Percentiles rank a stretch among this genome's conserved stretches.
These are phyloP conservation scores for Heliangelus exortis DNA, from an alignment of 2,797 vertebrate genomes.

Conservation along the genomic window DNA sequence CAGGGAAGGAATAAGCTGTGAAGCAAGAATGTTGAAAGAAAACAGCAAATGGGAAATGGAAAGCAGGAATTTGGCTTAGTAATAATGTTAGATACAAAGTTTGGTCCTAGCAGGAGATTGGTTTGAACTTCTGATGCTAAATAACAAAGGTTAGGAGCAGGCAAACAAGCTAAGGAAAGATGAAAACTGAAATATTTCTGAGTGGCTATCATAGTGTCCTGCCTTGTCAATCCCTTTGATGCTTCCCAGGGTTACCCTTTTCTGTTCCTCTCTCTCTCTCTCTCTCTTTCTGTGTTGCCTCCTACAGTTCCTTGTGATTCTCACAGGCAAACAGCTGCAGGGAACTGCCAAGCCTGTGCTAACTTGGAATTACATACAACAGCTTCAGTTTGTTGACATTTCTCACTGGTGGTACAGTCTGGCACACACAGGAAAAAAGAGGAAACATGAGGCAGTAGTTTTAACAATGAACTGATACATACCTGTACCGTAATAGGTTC, in stretches of 20 bases:
- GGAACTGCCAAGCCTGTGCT: background rate
- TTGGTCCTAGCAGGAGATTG: background rate
- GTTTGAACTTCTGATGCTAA: background rate
- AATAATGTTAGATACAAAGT: background rate
- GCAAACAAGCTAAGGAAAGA: background rate
- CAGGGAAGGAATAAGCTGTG: background rate
- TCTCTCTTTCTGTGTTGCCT: fast-evolving
- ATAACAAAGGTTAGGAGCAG: background rate
- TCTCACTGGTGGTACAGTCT: background rate
- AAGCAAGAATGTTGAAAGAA: background rate
- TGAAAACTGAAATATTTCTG: background rate
- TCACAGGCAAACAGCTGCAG: background rate
- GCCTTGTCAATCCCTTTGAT: background rate
- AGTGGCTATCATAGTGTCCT: background rate
- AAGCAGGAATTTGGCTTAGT: background rate
- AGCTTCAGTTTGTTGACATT: background rate
- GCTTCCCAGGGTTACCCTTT: background rate
- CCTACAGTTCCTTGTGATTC: background rate
- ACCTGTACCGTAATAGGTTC: constrained; percentile 94
- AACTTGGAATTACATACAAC: background rate
- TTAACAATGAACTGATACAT: background rate
- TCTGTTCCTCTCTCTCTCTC: background rate
- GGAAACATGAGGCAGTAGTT: background rate
- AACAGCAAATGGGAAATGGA: background rate
- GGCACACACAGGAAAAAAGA: background rate